Base-by-base conservation (phyloP, 53 echinoderm and acorn worm genomes). In the Patiria pectinifera region DNA sequence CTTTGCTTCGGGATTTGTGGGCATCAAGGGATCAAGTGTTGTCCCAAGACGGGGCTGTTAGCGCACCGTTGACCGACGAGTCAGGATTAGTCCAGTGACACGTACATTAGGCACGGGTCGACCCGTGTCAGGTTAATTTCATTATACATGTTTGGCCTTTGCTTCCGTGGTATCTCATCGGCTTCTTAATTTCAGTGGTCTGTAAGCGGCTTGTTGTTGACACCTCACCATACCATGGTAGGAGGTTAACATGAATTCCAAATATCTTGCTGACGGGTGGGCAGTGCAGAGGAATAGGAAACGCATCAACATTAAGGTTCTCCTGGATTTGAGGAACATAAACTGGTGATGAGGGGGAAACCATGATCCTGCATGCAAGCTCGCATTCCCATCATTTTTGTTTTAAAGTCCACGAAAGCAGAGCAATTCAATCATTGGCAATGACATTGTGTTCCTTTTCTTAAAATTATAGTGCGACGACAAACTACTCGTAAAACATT, bases 51-150 rank as follows among this genome's bases (percentile, higher is more conserved):
- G 48, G 21, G 66, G 43, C 48, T n/a, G 87, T 78, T 88, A 59
- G 61, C 78, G 6, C 59, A 60, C 26, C 78, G 78, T 19, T 88
- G 78, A 88, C 79, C 44, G 78, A 77, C 19, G 78, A 58, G 78
- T 22, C n/a, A 46, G 78, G 76, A 88, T 88, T 45, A 88, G 58
- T 62, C 48, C 49, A 6, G 25, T 24, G 86, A 47, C 86, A 72
- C 21, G 58, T 75, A 26, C 75, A 86, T 53, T 86, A 86, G 48
- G 3, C 71, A 26, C 71, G 15, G 53, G 69, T 70, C 48, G 75
- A 82, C 72, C 53, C 53, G 72, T 86, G 25, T 22, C 86, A 48
- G 1, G 16, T 71, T 71, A 23, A 74, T 6, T n/a, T 2, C 74
- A 74, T 74, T 74, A 74, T 23, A 66, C 19, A 11, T n/a, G 24